Base-by-base conservation (phyloP, 1,140 invertebrate species). In the Lamellibrachia luymesi region DNA sequence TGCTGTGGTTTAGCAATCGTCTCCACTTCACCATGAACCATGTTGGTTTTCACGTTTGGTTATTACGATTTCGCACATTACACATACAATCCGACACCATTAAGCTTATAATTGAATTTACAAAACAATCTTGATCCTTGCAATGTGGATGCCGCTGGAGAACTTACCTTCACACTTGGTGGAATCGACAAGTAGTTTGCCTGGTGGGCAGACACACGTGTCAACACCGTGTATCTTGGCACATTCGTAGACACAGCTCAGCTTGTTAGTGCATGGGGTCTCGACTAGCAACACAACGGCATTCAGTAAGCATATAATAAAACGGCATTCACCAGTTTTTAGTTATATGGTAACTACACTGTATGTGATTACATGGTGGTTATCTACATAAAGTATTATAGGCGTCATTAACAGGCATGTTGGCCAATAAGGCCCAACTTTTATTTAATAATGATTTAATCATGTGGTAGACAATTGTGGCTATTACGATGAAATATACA, bases 141-240 rank as follows among this genome's bases (percentile, higher is more conserved):
- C 64, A 80, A 22, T 17, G 64, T 10, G 13, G 13, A 8, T 80
- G 17, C 17, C 6, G 52, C 25, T 0, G 13, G 64, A 80, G 64
- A 80, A 80, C 64, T 6, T 80, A 91, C 91, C 91, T 91, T 91
- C 25, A 91, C 91, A 91, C 27, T 80, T 80, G 5, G 64, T 80
- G 2, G 64, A 80, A 80, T 80, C 64, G 13, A 80, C 64, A 2
- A 80, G 17, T 22, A 22, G 64, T 80, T 80, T 80, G 64, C 64
- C 64, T 80, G 51, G 91, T 38, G 52, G 51, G 51, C 93, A 93
- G 38, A 93, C 51, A 51, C 93, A 93, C 27, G 93, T 93, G 38
- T 92, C 93, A 25, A 92, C 17, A n/a, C 92, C 92, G 22, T 64
- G 49, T 17, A 93, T 90, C 49, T n/a, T 56, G 50, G 92, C 93